Conservation (phyloP, 1,140 invertebrate species). For the Lysiphlebus fabarum region DNA sequence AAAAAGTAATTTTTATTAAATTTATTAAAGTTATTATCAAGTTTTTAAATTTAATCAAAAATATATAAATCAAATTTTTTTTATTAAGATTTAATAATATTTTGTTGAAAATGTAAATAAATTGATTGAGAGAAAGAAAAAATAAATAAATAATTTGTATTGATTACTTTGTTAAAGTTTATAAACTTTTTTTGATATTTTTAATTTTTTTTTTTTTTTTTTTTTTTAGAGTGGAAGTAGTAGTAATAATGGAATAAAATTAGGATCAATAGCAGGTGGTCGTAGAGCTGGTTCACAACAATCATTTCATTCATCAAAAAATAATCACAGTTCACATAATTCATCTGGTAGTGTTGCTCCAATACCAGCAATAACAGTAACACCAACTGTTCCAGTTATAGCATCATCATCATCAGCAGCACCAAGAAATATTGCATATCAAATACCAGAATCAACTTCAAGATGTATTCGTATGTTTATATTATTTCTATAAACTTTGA, state of each 20-base stretch:
- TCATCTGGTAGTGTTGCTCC: constrained; percentile 2
- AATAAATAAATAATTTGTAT: too few relatives aligned
- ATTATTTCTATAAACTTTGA: neutral
- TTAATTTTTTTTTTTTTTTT: neutral
- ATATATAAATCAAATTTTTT: too few relatives aligned
- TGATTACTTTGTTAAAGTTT: too few relatives aligned
- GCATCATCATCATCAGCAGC: constrained; percentile 26
- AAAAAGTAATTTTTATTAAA: too few relatives aligned
- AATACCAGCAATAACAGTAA: constrained; percentile 25
- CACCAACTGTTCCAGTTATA: constrained; percentile 16
- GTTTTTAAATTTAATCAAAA: too few relatives aligned
- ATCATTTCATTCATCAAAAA: constrained; percentile 51
- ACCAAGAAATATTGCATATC: constrained; percentile 33
- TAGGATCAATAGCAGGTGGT: constrained; percentile 32
- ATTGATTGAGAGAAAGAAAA: too few relatives aligned
- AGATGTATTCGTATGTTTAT: constrained; percentile 46
- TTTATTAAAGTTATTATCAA: too few relatives aligned
- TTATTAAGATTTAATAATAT: too few relatives aligned
- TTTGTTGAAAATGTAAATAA: too few relatives aligned
- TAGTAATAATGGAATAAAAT: constrained; percentile 40
- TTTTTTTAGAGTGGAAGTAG: constrained; percentile 39
- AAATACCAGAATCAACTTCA: constrained; percentile 36
- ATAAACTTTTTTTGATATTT: too few relatives aligned
- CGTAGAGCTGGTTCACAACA: constrained; percentile 39
- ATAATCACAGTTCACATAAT: constrained; percentile 37